A percentile compares a stretch with the other conserved stretches of the same genome.
Conservation (phyloP, 2,888 invertebrate species). For the Dicranocentrus wangi region DNA sequence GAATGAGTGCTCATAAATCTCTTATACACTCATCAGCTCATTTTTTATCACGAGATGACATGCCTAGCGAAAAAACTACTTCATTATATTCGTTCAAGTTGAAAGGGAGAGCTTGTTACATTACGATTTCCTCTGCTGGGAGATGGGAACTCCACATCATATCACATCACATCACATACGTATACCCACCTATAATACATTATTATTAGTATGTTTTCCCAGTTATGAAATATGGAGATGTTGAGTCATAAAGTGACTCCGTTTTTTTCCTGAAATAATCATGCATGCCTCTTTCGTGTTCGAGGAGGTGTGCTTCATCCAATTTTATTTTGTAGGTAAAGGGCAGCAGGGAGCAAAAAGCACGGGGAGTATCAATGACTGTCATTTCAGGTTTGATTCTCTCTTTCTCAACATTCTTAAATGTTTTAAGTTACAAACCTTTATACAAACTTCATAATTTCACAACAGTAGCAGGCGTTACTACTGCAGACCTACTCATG, state of each 20-base stretch:
- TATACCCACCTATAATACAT: too few species aligned
- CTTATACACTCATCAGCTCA: slow-evolving; percentile 43
- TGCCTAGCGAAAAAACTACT: slow-evolving; percentile 22
- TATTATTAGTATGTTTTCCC: too few species aligned
- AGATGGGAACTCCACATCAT: neutral
- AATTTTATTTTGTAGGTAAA: slow-evolving; percentile 16
- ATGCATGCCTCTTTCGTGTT: slow-evolving; percentile 2
- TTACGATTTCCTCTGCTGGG: neutral
- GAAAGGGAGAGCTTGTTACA: too few species aligned
- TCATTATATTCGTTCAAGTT: slow-evolving; percentile 19
- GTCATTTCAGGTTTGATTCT: slow-evolving; percentile 16
- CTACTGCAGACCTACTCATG: neutral
- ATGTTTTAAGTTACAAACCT: neutral
- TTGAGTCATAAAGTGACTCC: neutral
- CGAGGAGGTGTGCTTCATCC: too few species aligned
- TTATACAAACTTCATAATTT: neutral
- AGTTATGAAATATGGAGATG: neutral
- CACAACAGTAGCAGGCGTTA: neutral
- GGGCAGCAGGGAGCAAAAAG: neutral
- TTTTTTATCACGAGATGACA: slow-evolving; percentile 26
- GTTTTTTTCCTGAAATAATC: neutral
- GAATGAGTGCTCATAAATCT: slow-evolving; percentile 40
- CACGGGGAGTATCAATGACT: slow-evolving; percentile 5
- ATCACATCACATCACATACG: neutral
- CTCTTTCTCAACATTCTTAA: neutral